Evolutionary conservation across 2,113 vertebrate species (phyloP).

Genomic region (Pleuronectes platessa): DNA sequence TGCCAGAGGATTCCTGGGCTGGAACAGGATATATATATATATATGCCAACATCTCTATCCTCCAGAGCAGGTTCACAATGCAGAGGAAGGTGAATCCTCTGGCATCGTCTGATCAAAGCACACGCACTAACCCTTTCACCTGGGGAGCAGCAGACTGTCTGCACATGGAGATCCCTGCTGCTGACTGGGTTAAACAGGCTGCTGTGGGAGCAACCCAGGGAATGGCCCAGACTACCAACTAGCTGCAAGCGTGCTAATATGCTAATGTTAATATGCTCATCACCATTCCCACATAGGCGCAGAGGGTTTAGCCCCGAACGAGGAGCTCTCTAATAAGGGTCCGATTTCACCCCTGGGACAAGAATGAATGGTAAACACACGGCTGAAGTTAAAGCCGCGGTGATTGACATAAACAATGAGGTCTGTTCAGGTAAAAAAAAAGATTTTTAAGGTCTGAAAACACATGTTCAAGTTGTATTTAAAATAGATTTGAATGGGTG

Average conservation of each 20-base stretch:
- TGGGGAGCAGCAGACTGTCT: constrained; percentile 42
- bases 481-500: no score
- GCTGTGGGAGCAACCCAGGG: constrained; percentile 29
- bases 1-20: not conserved
- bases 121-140: constrained; percentile 40
- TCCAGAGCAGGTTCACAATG: constrained; percentile 11
- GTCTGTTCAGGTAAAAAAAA: not conserved
- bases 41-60: constrained; percentile 8
- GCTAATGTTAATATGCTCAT: constrained; percentile 70
- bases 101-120: constrained; percentile 70
- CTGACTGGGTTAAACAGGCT: constrained; percentile 41
- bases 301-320: constrained; percentile 52
- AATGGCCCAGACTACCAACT: constrained; percentile 44
- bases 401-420: constrained; percentile 22
- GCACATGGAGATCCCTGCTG: constrained; percentile 59
- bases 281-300: constrained; percentile 25
- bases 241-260: constrained; percentile 64
- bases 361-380: constrained; percentile 33
- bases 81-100: constrained; percentile 31
- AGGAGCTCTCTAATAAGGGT: constrained; percentile 62
- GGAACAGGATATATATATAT: no score
- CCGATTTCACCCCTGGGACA: constrained; percentile 53
- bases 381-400: constrained; percentile 27
- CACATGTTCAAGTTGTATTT: no score
- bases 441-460: no score